Percentiles rank a stretch among this genome's conserved stretches.
Conservation (phyloP, 2,113 vertebrate genomes). For the Micronycteris hirsuta region DNA sequence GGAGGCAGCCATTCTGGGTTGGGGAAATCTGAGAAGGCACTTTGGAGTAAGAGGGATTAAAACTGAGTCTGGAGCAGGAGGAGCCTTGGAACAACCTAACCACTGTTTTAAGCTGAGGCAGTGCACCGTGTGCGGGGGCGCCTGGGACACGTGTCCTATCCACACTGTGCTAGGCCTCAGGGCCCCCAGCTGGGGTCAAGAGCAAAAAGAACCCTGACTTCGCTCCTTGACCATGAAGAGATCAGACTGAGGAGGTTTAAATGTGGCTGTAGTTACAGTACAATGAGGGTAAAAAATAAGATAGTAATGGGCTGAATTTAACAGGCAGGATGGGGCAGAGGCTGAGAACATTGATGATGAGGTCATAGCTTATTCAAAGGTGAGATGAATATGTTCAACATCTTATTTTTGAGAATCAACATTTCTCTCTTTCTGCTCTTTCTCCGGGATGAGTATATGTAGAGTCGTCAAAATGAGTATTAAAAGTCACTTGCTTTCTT, state of each 20-base stretch:
- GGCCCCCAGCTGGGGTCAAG: background rate
- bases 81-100: background rate
- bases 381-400: background rate
- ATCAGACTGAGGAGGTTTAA: background rate
- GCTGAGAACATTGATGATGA: background rate
- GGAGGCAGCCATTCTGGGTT: background rate
- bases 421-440: background rate
- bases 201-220: background rate
- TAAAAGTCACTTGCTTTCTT: background rate
- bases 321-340: background rate
- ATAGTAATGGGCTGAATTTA: background rate
- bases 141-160: background rate
- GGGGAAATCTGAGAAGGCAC: background rate
- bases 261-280: background rate
- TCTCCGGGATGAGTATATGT: background rate
- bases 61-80: background rate
- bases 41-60: background rate
- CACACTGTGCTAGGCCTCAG: background rate
- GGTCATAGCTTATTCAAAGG: background rate
- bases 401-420: background rate
- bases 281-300: background rate
- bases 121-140: accelerated
- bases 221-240: background rate
- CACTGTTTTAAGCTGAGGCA: background rate
- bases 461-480: background rate